Base-by-base conservation (phyloP, 1,140 invertebrate genomes). In the Pogonus chalceus region DNA sequence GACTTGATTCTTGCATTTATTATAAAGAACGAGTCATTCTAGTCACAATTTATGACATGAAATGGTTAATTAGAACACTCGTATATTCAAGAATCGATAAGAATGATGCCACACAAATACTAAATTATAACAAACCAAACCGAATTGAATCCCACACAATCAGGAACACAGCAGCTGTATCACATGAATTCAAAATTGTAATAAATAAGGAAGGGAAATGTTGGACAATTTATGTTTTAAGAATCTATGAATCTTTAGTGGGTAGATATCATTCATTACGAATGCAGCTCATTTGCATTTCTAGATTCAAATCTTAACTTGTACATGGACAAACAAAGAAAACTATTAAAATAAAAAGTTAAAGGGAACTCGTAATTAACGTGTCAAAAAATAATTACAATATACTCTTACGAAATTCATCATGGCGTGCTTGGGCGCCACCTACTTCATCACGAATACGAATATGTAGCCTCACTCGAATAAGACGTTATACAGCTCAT, bases 371-470 rank as follows among this genome's bases (percentile, higher is more conserved):
- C 3, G 37, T 43, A 43, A 43, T 43, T 43, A 43, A 43, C 37
- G 37, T 43, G 37, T 43, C 37, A 43, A 43, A 43, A 43, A 43
- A 43, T 43, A 43, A 43, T 43, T 43, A 43, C 37, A 43, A 43
- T 43, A 43, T 43, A 4, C 37, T 4, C 18, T 12, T 18, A 43
- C 37, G 18, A 43, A 43, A 43, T 43, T 43, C 18, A 43, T 43
- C 37, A 43, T 43, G 9, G 26, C 26, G 14, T 31, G 14, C 26
- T 4, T 31, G 26, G 26, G 26, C 14, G 18, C 9, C 37, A 12
- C 37, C 37, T 43, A 43, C 37, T 16, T 12, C 26, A n/a, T n/a
- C n/a, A n/a, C n/a, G n/a, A n/a, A n/a, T n/a, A n/a, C n/a, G n/a
- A n/a, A n/a, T n/a, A n/a, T 31, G 18, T 43, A 7, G 9, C 9